Base-by-base conservation (phyloP, 1,140 invertebrate species). In the Saccostrea cuccullata region DNA sequence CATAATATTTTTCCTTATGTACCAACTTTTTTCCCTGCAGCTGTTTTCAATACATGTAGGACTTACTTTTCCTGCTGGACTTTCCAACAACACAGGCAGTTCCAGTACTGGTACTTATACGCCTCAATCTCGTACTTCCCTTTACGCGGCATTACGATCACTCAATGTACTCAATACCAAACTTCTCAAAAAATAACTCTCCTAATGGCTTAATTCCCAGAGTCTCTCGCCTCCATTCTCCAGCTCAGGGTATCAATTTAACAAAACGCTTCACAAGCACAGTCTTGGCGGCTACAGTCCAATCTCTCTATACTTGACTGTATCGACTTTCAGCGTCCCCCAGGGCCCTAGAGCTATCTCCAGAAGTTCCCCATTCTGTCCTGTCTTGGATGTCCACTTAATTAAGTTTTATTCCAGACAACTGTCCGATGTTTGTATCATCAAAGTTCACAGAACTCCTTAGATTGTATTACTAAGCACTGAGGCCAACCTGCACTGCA, bases 81-180 rank as follows among this genome's bases (percentile, higher is more conserved):
- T 90, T 23, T 90, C 77, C 55, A 90, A 90, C 86, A 92, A 86
- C 26, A 91, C 20, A 86, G 60, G 47, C 85, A 86, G 11, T 86
- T 86, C 85, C 85, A 86, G 36, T 86, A 86, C 8, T 86, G 47
- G 55, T 64, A 86, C 47, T 70, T 90, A 60, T 90, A 77, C 12
- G 12, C 90, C 26, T 89, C 89, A n/a, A 91, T 89, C n/a, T 91
- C 91, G 86, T 92, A 92, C n/a, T 90, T 89, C 40, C 89, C 70
- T 30, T 77, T 77, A 30, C 70, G 23, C 13, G 70, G 70, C 70
- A 77, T 77, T 26, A 77, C 15, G 26, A 77, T 15, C 58, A 64
- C 15, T 20, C n/a, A 20, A 20, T 17, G 15, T 12, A 20, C 20
- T 60, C 9, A 8, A 20, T 64, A 64, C 47, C 47, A 47, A 47